Conservation (phyloP, 2,113 vertebrate species). For the Datnioides undecimradiatus region DNA sequence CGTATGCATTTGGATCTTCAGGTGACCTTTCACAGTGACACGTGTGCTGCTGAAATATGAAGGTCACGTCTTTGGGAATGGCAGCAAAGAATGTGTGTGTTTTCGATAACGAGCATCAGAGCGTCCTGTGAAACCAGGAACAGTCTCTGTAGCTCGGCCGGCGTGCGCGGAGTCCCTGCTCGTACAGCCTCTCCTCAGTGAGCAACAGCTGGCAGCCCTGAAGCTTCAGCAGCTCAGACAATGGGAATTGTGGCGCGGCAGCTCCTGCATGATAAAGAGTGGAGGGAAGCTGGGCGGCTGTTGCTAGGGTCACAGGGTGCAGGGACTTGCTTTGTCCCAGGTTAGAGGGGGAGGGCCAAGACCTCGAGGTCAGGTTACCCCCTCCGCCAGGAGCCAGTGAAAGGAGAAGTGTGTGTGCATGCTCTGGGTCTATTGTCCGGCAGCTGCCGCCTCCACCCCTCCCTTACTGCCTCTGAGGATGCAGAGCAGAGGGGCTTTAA, state of each 20-base stretch:
- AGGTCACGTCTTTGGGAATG: conserved; percentile 30
- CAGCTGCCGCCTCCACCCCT: conserved; percentile 61
- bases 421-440: conserved; percentile 66
- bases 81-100: not conserved
- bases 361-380: conserved; percentile 71
- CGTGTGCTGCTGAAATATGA: conserved; percentile 3
- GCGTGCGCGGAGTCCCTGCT: not conserved
- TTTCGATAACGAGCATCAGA: not conserved
- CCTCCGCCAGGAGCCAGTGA: conserved; percentile 53
- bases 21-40: not conserved
- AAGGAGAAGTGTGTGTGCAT: conserved; percentile 65
- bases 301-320: conserved; percentile 48
- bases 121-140: not conserved
- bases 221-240: conserved; percentile 33
- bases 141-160: not conserved
- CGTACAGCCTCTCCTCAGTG: conserved; percentile 32
- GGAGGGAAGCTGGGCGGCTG: conserved; percentile 35
- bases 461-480: conserved; percentile 27
- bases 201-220: conserved; percentile 74
- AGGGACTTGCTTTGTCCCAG: conserved; percentile 65
- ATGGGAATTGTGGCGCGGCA: conserved; percentile 39
- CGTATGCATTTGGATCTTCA: not conserved
- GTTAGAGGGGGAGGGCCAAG: conserved; percentile 60
- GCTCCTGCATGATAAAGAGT: conserved; percentile 51
- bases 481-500: conserved; percentile 62